These are phyloP conservation scores for Metopolophium dirhodum DNA, from an alignment of 1,140 invertebrate genomes.

Conservation along the genomic window DNA sequence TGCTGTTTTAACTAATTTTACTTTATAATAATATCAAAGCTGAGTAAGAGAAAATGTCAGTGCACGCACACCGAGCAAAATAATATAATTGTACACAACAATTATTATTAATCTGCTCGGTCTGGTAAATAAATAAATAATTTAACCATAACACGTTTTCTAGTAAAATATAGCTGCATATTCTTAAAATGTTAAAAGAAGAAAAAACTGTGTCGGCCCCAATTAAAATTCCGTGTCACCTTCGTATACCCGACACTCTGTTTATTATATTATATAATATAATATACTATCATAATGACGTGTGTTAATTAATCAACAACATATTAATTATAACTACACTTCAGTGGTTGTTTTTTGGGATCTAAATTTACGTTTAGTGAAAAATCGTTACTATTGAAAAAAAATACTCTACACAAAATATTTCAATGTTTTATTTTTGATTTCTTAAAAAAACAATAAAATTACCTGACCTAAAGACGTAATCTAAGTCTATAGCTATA, in stretches of 20 bases:
- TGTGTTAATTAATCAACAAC: neutral
- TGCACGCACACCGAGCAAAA: neutral
- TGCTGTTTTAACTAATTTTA: conserved; percentile 7
- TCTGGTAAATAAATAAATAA: neutral
- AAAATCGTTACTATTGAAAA: neutral
- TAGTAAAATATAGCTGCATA: neutral
- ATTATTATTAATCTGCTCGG: neutral
- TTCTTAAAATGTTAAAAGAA: neutral
- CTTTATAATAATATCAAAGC: neutral
- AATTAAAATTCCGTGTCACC: neutral
- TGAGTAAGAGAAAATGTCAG: conserved; percentile 2
- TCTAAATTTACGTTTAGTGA: neutral
- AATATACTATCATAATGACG: neutral
- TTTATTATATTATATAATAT: too few species aligned
- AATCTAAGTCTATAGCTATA: too few species aligned
- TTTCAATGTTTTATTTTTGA: neutral
- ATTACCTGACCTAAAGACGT: too few species aligned
- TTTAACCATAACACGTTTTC: neutral
- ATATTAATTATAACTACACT: neutral
- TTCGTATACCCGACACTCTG: too few species aligned
- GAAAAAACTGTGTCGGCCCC: neutral
- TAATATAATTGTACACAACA: neutral
- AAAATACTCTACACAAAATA: neutral
- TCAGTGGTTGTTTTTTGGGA: neutral
- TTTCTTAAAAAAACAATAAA: too few species aligned